Percentiles rank a stretch among this genome's conserved stretches.
These are phyloP conservation scores for Rhinogobio ventralis DNA, from an alignment of 2,797 vertebrate species.

Conservation along the genomic window DNA sequence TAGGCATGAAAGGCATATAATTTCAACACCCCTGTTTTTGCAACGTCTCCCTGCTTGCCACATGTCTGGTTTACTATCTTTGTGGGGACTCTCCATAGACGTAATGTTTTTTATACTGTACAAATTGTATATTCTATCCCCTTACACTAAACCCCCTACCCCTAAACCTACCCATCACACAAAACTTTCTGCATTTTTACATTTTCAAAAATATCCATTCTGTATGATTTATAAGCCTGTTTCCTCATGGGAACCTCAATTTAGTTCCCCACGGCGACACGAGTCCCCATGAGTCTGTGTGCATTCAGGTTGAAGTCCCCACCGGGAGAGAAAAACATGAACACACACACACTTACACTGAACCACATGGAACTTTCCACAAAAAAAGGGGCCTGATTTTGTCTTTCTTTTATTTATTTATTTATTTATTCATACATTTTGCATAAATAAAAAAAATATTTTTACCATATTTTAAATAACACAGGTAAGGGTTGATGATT, in stretches of 20 bases:
- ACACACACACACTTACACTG: not conserved
- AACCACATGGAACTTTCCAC: not conserved
- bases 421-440: not conserved
- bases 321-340: no score
- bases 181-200: no score
- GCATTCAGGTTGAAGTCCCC: no score
- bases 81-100: not conserved
- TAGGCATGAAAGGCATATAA: slow-evolving; percentile 43
- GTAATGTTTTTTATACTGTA: not conserved
- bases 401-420: not conserved
- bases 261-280: no score
- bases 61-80: not conserved
- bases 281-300: no score
- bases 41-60: not conserved
- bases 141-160: not conserved
- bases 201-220: no score
- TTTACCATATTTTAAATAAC: not conserved
- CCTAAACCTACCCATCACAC: not conserved
- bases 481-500: not conserved
- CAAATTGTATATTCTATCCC: not conserved
- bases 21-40: slow-evolving; percentile 44
- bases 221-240: no score
- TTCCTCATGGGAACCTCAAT: no score
- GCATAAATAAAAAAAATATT: not conserved
- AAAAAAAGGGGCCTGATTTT: not conserved